phyloP scores from a whole-genome alignment of 1,140 invertebrate genomes.

The Heterodera carotae region DNA sequence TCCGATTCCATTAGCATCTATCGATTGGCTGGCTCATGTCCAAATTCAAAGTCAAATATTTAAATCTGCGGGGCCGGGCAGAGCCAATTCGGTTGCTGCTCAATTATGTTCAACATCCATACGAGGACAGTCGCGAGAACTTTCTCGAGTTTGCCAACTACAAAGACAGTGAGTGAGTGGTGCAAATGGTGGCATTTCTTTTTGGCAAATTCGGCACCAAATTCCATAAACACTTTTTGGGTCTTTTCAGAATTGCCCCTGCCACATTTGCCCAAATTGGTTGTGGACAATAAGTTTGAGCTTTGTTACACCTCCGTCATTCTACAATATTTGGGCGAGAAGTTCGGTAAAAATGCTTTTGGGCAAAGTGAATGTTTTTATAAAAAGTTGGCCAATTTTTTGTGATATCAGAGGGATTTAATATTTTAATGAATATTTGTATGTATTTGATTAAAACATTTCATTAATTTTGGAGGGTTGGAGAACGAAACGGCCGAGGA shows the following conservation, averaged over 20 bases:
- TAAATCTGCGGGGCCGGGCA: slow-evolving; percentile 47
- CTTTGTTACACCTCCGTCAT: slow-evolving; percentile 41
- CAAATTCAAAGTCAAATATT: slow-evolving; percentile 49
- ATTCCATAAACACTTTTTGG: too few species aligned
- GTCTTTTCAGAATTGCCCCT: slow-evolving; percentile 37
- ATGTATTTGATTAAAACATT: too few species aligned
- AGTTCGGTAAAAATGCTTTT: slow-evolving; percentile 37
- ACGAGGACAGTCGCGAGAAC: slow-evolving; percentile 49
- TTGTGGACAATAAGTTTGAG: slow-evolving; percentile 45
- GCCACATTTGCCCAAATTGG: slow-evolving; percentile 45
- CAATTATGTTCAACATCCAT: slow-evolving; percentile 49
- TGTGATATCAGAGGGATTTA: too few species aligned
- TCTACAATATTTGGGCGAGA: slow-evolving; percentile 44
- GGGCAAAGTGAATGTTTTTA: background rate
- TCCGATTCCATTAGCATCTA: background rate
- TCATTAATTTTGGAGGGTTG: slow-evolving; percentile 23
- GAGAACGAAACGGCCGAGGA: slow-evolving; percentile 49
- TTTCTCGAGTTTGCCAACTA: slow-evolving; percentile 48
- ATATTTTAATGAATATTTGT: too few species aligned
- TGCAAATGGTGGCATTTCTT: slow-evolving; percentile 18
- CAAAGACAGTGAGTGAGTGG: slow-evolving; percentile 44
- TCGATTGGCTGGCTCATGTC: slow-evolving; percentile 26
- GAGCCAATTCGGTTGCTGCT: slow-evolving; percentile 47
- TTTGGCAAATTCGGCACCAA: too few species aligned
- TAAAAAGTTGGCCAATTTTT: slow-evolving; percentile 2